Evolutionary conservation across 2,113 vertebrate species (phyloP), one percentile per base, ranked within the genome.

Genomic region (Hippopotamus amphibius): DNA sequence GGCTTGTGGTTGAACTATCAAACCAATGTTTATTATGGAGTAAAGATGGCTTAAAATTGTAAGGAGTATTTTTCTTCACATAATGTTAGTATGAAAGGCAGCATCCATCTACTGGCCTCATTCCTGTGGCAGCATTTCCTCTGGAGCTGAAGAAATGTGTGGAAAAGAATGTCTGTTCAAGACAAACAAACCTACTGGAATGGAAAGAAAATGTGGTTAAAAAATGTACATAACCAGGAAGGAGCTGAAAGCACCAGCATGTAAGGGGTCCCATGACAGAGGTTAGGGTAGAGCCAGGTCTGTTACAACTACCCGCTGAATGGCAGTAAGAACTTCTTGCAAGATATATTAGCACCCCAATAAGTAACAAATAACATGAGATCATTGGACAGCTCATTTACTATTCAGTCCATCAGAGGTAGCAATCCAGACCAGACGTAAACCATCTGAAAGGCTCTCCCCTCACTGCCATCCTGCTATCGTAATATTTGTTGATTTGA

Each of bases 51-150:
- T 93, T 93, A 86, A 93, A 69, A 15, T 71, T 82, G 33, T 95
- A 92, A 96, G n/a, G 76, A 80, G 59, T 33, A 12, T 88, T 96
- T 97, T 88, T 53, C 90, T 93, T n/a, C 55, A 3, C 21, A n/a
- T 61, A 55, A 53, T 48, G 17, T 83, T 90, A 91, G 43, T 59
- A 48, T 41, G 61, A 77, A 30, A 82, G 43, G n/a, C 17, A 0
- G 16, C 21, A 21, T 77, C 85, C 21, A 26, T 86, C 85, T 14
- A 6, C 10, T 82, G 72, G 55, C 81, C 82, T 93, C 41, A 69
- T 93, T 92, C 30, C 41, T 72, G 41, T 66, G 59, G 59, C 8
- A 55, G 8, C 28, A 21, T 76, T 90, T 80, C 68, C 76, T 88
- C 53, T 81, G 37, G 17, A 84, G 63, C 46, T 55, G n/a, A 96